Evolutionary conservation across 2,113 vertebrate species (phyloP).

Genomic region (Tragulus kanchil): DNA sequence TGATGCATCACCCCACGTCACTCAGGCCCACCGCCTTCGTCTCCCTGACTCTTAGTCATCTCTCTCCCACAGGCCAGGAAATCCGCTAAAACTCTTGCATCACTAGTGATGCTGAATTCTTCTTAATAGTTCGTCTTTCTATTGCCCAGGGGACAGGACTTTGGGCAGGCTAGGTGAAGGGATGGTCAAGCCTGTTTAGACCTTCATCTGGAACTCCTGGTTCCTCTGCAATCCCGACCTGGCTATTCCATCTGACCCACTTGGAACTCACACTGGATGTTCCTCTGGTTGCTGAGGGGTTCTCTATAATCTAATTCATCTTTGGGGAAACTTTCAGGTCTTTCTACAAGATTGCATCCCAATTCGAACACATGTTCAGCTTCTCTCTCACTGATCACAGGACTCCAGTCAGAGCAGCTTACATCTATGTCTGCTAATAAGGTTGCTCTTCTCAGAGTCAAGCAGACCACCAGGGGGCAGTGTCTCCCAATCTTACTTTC

Average conservation of each 20-base stretch:
- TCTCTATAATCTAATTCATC: neutral
- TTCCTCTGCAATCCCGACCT: neutral
- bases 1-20: neutral
- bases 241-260: neutral
- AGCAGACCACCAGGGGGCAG: neutral
- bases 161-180: neutral
- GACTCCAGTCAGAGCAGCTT: neutral
- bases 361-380: neutral
- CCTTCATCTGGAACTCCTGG: neutral
- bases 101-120: neutral
- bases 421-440: neutral
- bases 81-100: neutral
- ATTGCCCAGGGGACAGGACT: neutral
- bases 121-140: neutral
- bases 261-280: neutral
- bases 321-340: neutral
- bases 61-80: neutral
- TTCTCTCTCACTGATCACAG: neutral
- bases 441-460: neutral
- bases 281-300: neutral
- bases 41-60: neutral
- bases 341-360: neutral
- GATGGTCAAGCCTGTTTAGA: neutral
- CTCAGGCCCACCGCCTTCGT: neutral
- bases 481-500: neutral